These are phyloP conservation scores for Standfussiana lucernea DNA, from an alignment of 2,888 invertebrate genomes.

Conservation along the genomic window DNA sequence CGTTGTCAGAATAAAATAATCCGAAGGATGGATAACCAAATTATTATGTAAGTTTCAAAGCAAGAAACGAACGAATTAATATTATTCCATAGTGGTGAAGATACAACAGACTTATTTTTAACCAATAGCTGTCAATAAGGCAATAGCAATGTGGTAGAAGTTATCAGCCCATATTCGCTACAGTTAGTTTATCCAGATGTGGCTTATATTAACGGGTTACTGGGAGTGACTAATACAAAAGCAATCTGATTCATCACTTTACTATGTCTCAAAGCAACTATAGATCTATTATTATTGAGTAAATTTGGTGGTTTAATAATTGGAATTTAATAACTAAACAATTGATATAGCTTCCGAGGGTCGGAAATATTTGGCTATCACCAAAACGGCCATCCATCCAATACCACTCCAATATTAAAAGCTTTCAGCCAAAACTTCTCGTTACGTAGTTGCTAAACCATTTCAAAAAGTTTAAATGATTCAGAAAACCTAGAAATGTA, in stretches of 20 bases:
- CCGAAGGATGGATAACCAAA: neutral
- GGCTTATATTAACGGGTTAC: slow-evolving; percentile 18
- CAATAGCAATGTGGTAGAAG: slow-evolving; percentile 18
- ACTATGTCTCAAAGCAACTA: neutral
- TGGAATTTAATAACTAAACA: neutral
- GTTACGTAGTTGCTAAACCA: slow-evolving; percentile 22
- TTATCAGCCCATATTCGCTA: slow-evolving; percentile 33
- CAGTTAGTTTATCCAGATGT: slow-evolving; percentile 38
- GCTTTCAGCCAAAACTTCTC: neutral
- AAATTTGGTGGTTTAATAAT: too few species aligned
- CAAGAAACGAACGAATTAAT: neutral
- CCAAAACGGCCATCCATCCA: neutral
- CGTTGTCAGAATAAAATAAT: neutral
- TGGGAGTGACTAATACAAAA: slow-evolving; percentile 34
- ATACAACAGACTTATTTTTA: slow-evolving; percentile 4
- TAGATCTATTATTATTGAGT: neutral
- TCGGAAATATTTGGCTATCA: neutral
- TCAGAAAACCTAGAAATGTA: slow-evolving; percentile 28
- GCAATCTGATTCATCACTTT: slow-evolving; percentile 4
- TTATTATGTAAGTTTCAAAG: neutral
- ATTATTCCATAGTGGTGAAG: neutral
- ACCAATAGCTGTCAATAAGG: slow-evolving; percentile 35
- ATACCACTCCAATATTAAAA: neutral
- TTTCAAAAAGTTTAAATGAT: slow-evolving; percentile 38
- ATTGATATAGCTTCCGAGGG: neutral